Evolutionary conservation across 2,888 invertebrate genomes (phyloP), one percentile per base, ranked within the genome.

Genomic region (Tetranychus truncatus): DNA sequence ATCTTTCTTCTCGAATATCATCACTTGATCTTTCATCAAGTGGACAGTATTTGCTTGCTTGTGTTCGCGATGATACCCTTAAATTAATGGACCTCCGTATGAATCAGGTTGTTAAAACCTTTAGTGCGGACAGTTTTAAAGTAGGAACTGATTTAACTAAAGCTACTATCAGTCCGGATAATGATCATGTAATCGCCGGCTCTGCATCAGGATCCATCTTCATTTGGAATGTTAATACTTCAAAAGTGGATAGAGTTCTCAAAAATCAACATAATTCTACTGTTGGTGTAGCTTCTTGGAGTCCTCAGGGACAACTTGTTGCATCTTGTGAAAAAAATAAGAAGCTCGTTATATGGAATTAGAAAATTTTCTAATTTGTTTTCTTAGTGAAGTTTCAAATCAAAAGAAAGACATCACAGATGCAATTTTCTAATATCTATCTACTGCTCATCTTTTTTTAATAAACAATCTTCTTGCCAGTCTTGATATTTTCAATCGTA

Each of bases 81-180:
- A 92, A 92, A 83, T 86, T 96, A 76, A 88, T 99, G 82, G 97
- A 99, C 85, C 86, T 97, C 78, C 87, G 97, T 82, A 93, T 91
- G 89, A 95, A 92, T 85, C 89, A 91, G 83, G 91, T 95, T 77
- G 87, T 93, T 78, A 88, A 89, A 78, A 90, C 92, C 76, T 94
- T 92, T 85, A 89, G 90, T 83, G 90, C 91, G 82, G 96, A 97
- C 81, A 89, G 91, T 76, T 97, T 97, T 85, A 93, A 93, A 85
- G 90, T 95, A 77, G 91, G 92, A 77, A 92, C 91, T 85, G 96
- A 97, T 85, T 95, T 91, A 89, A 88, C 92, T 46, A 86, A 95
- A 80, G 94, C 94, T 18, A 88, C 90, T 74, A 95, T 95, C 83
- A 95, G 95, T 80, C 92, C 93, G 65, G 91, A 91, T 82, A 92